These are phyloP conservation scores for Pterostichus madidus DNA, from an alignment of 2,888 invertebrate genomes.

Conservation along the genomic window DNA sequence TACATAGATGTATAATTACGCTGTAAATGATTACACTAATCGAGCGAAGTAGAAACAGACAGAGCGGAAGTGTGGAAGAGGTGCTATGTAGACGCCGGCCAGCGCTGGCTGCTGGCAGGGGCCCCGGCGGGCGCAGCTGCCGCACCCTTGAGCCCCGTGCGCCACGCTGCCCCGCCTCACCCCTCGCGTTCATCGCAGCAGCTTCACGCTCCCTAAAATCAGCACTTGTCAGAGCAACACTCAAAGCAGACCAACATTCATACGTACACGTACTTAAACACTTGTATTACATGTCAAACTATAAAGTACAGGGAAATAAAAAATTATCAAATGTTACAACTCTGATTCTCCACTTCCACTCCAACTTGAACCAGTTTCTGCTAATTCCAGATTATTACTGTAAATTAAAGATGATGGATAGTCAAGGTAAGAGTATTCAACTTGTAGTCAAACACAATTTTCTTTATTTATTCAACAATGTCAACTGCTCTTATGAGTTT, in stretches of 20 bases:
- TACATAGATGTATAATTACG: constrained; percentile 28
- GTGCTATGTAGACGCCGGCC: constrained; percentile 20
- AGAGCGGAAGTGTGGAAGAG: constrained; percentile 11
- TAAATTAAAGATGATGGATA: constrained; percentile 46
- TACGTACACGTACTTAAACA: constrained; percentile 32
- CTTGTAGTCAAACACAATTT: constrained; percentile 36
- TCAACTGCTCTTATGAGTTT: constrained; percentile 33
- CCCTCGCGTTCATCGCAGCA: constrained; percentile 55
- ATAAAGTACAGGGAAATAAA: constrained; percentile 62
- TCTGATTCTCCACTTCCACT: constrained; percentile 30
- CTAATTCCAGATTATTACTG: constrained; percentile 27
- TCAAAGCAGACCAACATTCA: constrained; percentile 45
- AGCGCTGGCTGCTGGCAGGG: background rate
- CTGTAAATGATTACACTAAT: constrained; percentile 22
- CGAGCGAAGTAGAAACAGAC: constrained; percentile 13
- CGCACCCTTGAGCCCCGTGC: constrained; percentile 62
- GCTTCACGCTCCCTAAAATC: constrained; percentile 63
- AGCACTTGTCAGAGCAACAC: constrained; percentile 11
- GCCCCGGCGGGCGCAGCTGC: constrained; percentile 12
- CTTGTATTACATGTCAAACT: constrained; percentile 62
- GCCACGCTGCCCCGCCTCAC: constrained; percentile 48
- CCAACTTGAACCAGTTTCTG: constrained; percentile 22
- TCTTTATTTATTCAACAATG: constrained; percentile 49
- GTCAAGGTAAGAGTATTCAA: constrained; percentile 58
- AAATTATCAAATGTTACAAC: constrained; percentile 62